Evolutionary conservation across 2,113 vertebrate species (phyloP), one percentile per base, ranked within the genome.

Genomic region (Psammodynastes pulverulentus): DNA sequence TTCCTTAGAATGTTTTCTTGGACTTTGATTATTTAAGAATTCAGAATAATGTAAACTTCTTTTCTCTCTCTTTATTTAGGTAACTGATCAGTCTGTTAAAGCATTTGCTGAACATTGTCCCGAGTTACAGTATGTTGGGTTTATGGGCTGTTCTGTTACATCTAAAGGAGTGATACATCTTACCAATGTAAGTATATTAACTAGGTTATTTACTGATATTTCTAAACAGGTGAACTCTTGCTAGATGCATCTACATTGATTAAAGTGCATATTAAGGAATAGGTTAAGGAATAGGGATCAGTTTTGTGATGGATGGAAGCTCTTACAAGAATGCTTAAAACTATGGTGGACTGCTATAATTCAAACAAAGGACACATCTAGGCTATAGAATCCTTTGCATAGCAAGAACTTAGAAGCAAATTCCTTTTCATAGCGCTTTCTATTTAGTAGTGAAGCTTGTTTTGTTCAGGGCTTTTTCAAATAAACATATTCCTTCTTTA

Each of bases 81-180:
- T 99, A 90, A 99, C 99, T 45, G 99, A 99, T 97, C 98, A 97
- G 58, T 99, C 99, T 0, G 98, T 99, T 96, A 98, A 98, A 96
- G 99, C 99, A 4, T 99, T 99, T 95, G 99, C 99, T 26, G 99
- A 99, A 93, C 98, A 99, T 96, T 99, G 99, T 96, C 98, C 99
- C 0, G 98, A 99, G 94, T 98, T 99, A 94, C 99, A 98, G 96
- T 99, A 98, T 94, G 99, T 99, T 51, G 99, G 99, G 91, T 99
- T 99, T 97, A 99, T 99, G 99, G 99, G 99, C 90, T 99, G 99
- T 95, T 99, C 99, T 0, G 99, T 99, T 91, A 99, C 99, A 88
- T 99, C 99, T 3, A 98, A 98, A 97, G 99, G 99, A 94, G 99
- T 99, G 94, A 99, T 99, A 94, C 98, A 99, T 95, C 98, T 99